These are phyloP conservation scores for Luidia sarsii DNA, from an alignment of 53 echinoderm and acorn worm genomes.

Conservation along the genomic window DNA sequence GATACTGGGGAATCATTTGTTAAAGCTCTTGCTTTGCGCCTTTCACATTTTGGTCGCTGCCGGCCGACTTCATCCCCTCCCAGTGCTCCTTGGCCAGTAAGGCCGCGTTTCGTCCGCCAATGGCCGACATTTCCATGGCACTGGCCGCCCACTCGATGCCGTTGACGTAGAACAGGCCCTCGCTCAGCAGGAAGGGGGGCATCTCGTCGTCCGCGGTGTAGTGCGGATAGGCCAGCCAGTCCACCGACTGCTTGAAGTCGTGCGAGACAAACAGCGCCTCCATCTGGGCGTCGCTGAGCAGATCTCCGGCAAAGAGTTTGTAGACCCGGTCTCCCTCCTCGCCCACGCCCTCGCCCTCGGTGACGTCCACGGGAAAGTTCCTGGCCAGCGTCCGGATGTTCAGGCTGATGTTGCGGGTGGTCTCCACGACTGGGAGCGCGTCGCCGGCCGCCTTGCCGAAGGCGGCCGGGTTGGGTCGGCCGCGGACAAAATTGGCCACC, in stretches of 20 bases:
- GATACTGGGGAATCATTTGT: no score
- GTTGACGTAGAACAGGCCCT: constrained; percentile 77
- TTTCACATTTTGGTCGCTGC: no score
- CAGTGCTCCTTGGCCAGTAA: constrained; percentile 73
- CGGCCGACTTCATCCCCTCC: no score
- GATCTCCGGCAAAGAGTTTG: constrained; percentile 77
- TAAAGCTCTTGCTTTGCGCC: no score
- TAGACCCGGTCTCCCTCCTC: constrained; percentile 34
- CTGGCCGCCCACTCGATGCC: constrained; percentile 97
- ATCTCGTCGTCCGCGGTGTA: constrained; percentile 60
- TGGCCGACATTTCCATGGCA: constrained; percentile 89
- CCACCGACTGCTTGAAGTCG: constrained; percentile 21
- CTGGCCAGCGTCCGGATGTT: constrained; percentile 64
- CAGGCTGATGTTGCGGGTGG: constrained; percentile 72
- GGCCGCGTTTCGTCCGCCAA: constrained; percentile 79
- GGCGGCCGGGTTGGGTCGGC: constrained; percentile 61
- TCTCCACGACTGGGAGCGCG: constrained; percentile 64
- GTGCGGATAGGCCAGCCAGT: constrained; percentile 91
- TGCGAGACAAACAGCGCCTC: constrained; percentile 58
- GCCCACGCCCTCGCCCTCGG: background rate
- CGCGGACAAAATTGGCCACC: constrained; percentile 73
- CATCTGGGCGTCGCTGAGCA: constrained; percentile 57
- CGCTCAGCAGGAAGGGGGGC: constrained; percentile 68
- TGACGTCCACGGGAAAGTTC: constrained; percentile 71
- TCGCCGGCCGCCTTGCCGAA: constrained; percentile 57